Evolutionary conservation across 1,140 invertebrate species (phyloP).

Genomic region (Cepaea nemoralis): DNA sequence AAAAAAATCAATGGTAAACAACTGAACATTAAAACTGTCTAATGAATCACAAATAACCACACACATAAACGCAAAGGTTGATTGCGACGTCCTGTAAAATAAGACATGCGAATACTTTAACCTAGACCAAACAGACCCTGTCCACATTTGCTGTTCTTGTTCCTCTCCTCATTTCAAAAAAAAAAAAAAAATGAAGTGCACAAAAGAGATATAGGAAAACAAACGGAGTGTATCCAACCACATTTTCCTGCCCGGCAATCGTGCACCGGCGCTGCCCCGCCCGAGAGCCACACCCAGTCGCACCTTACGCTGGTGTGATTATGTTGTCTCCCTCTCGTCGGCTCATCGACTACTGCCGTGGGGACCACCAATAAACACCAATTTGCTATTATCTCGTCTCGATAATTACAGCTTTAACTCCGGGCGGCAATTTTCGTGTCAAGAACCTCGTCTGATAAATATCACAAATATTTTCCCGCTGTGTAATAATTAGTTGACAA

Average conservation of each 20-base stretch:
- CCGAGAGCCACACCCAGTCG: neutral
- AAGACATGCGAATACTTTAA: no score
- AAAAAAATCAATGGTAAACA: no score
- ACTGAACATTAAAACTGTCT: no score
- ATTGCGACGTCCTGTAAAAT: no score
- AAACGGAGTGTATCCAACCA: no score
- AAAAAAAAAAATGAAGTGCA: no score
- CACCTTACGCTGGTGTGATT: neutral
- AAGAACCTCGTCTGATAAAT: neutral
- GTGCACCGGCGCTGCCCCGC: constrained; percentile 26
- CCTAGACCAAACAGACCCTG: no score
- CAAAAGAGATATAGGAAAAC: no score
- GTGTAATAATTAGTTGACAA: neutral
- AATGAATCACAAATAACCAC: no score
- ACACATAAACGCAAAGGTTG: no score
- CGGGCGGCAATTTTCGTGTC: constrained; percentile 2
- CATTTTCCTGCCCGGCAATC: neutral
- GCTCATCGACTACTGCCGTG: neutral
- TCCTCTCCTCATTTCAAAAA: no score
- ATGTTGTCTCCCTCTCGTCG: neutral
- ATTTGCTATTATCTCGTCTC: neutral
- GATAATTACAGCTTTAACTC: neutral
- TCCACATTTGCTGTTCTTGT: no score
- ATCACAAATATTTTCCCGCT: neutral
- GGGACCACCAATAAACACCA: constrained; percentile 12